Base-by-base conservation (phyloP, 2,888 invertebrate genomes). In the Spodoptera picta region DNA sequence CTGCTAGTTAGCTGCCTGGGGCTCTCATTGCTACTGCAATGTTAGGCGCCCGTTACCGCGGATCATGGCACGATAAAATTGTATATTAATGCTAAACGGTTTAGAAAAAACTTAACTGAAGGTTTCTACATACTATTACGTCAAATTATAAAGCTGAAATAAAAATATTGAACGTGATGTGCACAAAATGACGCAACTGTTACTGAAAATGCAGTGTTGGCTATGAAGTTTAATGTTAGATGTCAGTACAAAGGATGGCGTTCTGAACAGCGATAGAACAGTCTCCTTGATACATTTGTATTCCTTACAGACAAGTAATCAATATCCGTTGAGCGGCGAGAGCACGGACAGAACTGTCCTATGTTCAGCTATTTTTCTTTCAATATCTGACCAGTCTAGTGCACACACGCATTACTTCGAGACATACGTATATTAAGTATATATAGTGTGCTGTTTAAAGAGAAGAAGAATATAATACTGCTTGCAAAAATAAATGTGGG, bases 231-330 rank as follows among this genome's bases (percentile, higher is more conserved):
- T 90, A 92, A 92, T 92, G 89, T 87, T 84, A 77, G 86, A 83
- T 84, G 90, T 91, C 91, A 88, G 83, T 80, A 87, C 88, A 88
- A 92, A 89, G 86, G 86, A 92, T 91, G 83, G 90, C 85, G 83
- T 79, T 83, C 81, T 78, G 79, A 86, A 83, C 77, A 84, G 83
- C 86, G 84, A 82, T 86, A 78, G 85, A 86, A 85, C 85, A 85
- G 90, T 88, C 88, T 88, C 85, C 89, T 83, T 91, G 91, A 92
- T 91, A 91, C 92, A 93, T 93, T 93, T 93, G 92, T 93, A 93
- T 93, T 93, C 92, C 90, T 92, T 90, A 90, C 91, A 91, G 92
- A 91, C 91, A 88, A 91, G 92, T 89, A 90, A 93, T 93, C 93
- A 92, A 93, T 93, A 93, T 92, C 89, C 86, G 88, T 91, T 91